Conservation (phyloP, 2,113 vertebrate species). For the Phaetusa simplex region DNA sequence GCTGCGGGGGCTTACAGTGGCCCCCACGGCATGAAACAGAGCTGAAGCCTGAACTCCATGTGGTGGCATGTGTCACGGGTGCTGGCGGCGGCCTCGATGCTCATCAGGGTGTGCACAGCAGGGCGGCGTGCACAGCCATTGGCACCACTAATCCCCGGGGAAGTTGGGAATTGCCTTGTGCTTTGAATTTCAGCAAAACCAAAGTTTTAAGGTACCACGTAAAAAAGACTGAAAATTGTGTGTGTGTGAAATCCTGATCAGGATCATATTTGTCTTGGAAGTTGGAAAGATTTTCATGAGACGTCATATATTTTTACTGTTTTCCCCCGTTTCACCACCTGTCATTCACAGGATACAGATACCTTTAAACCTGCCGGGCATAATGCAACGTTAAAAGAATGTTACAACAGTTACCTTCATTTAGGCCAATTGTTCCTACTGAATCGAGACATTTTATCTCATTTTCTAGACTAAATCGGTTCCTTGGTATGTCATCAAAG, state of each 20-base stretch:
- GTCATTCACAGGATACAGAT: background rate
- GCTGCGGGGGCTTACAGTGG: background rate
- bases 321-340: background rate
- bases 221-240: background rate
- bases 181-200: background rate
- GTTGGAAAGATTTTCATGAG: background rate
- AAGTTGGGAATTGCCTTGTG: background rate
- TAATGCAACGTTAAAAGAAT: background rate
- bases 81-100: background rate
- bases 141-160: rapidly evolving
- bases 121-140: rapidly evolving
- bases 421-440: background rate
- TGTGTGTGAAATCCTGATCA: background rate
- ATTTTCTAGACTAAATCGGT: background rate
- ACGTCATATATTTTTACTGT: background rate
- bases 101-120: background rate
- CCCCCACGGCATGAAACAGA: background rate
- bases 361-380: background rate
- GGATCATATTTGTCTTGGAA: background rate
- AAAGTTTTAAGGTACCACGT: background rate
- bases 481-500: background rate
- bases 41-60: background rate
- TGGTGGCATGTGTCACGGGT: rapidly evolving
- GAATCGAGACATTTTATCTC: background rate
- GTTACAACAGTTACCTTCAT: background rate